Evolutionary conservation across 2,797 vertebrate species (phyloP).

Genomic region (Phoxinus dragarum): DNA sequence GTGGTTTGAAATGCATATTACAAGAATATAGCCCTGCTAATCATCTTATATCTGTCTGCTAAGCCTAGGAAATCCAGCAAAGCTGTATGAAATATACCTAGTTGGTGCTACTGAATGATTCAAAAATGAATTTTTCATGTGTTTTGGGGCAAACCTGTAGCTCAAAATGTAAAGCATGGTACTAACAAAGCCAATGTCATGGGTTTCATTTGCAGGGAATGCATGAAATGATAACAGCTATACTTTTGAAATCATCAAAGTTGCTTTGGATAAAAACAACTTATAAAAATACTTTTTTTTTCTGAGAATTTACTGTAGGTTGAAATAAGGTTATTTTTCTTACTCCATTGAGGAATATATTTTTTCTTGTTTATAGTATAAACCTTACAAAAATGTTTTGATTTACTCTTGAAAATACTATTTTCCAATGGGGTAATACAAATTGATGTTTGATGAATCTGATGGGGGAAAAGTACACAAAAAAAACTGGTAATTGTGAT

Average conservation of each 20-base stretch:
- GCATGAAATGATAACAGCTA: neutral
- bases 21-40: conserved; percentile 14
- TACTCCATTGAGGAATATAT: too few relatives aligned
- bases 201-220: neutral
- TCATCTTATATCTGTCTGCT: neutral
- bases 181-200: neutral
- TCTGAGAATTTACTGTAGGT: neutral
- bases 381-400: neutral
- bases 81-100: conserved; percentile 3
- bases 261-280: neutral
- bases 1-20: conserved; percentile 17
- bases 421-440: neutral
- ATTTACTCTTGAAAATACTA: neutral
- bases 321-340: neutral
- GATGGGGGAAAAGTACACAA: neutral
- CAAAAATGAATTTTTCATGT: neutral
- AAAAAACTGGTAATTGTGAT: neutral
- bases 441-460: neutral
- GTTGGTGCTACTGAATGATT: neutral
- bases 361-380: neutral
- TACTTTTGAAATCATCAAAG: neutral
- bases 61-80: conserved; percentile 20
- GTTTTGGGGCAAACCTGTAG: neutral
- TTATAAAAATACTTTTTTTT: too few relatives aligned
- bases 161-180: neutral